Conservation (phyloP, 2,797 vertebrate genomes). For the Semotilus atromaculatus region DNA sequence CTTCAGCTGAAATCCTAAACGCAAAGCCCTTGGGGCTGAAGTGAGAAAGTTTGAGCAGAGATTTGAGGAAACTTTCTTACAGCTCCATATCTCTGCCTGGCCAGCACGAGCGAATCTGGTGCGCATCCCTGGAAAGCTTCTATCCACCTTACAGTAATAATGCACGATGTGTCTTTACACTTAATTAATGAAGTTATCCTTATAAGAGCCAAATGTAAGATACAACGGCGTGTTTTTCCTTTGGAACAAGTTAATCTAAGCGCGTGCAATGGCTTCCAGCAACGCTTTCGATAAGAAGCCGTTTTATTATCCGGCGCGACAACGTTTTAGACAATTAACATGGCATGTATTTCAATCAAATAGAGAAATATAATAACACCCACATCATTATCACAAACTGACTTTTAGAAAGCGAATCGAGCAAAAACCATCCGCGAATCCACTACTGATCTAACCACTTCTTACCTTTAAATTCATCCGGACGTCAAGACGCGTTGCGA, state of each 20-base stretch:
- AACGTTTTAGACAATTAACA: constrained; percentile 87
- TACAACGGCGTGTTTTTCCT: constrained; percentile 56
- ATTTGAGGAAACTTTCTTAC: constrained; percentile 64
- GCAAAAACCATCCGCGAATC: constrained; percentile 55
- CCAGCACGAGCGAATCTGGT: constrained; percentile 41
- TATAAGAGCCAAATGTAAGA: background rate
- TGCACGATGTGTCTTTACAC: background rate
- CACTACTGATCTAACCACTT: constrained; percentile 80
- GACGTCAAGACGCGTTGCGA: constrained; percentile 87
- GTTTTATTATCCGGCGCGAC: constrained; percentile 82
- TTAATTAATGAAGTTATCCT: constrained; percentile 19
- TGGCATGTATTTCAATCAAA: constrained; percentile 88
- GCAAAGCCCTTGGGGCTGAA: constrained; percentile 57
- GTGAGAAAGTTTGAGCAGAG: constrained; percentile 68
- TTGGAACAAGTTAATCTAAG: constrained; percentile 77
- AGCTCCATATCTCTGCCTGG: constrained; percentile 48
- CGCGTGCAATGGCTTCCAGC: constrained; percentile 78
- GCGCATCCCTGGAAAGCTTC: constrained; percentile 44
- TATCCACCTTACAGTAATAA: constrained; percentile 3
- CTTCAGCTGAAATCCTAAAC: constrained; percentile 60
- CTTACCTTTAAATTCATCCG: constrained; percentile 88
- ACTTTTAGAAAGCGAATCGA: constrained; percentile 69
- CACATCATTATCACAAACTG: constrained; percentile 76
- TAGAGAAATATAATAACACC: constrained; percentile 75
- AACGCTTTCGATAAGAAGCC: constrained; percentile 77